Percentiles rank a stretch among this genome's conserved stretches.
phyloP scores from a whole-genome alignment of 2,888 invertebrate genomes.

The Druceiella hillmani region DNA sequence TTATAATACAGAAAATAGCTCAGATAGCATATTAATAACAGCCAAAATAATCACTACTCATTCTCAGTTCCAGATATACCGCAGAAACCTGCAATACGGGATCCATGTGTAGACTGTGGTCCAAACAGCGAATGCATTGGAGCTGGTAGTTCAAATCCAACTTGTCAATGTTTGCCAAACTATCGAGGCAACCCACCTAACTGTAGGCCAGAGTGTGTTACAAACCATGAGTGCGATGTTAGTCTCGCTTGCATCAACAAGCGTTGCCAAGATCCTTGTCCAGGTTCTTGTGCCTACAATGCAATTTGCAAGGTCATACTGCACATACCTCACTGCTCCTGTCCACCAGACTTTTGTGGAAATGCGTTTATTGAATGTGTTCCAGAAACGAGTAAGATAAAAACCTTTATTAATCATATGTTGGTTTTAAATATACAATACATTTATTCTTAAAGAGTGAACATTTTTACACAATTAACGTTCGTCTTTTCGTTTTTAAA shows the following conservation, averaged over 20 bases:
- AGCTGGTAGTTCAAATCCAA: constrained; percentile 55
- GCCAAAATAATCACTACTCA: too few relatives aligned
- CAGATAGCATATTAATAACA: too few relatives aligned
- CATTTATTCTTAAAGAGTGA: neutral
- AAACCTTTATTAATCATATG: too few relatives aligned
- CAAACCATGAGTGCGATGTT: constrained; percentile 60
- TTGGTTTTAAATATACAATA: neutral
- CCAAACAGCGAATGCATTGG: constrained; percentile 64
- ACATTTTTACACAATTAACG: neutral
- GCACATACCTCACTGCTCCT: constrained; percentile 74
- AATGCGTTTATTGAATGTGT: constrained; percentile 68
- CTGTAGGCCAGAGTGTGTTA: constrained; percentile 70
- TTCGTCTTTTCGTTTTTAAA: constrained; percentile 39
- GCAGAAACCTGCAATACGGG: too few relatives aligned
- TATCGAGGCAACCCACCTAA: constrained; percentile 69
- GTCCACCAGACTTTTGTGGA: constrained; percentile 61
- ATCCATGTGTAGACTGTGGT: constrained; percentile 69
- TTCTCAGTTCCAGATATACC: too few relatives aligned
- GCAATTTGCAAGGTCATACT: constrained; percentile 67
- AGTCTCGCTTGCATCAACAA: constrained; percentile 60
- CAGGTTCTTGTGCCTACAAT: constrained; percentile 70
- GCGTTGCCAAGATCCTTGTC: constrained; percentile 67
- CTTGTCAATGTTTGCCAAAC: constrained; percentile 64
- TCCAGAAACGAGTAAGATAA: constrained; percentile 54
- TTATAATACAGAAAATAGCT: too few relatives aligned